A percentile compares a stretch with the other conserved stretches of the same genome.
phyloP scores from a whole-genome alignment of 2,888 invertebrate species.

The Dicranocentrus wangi region DNA sequence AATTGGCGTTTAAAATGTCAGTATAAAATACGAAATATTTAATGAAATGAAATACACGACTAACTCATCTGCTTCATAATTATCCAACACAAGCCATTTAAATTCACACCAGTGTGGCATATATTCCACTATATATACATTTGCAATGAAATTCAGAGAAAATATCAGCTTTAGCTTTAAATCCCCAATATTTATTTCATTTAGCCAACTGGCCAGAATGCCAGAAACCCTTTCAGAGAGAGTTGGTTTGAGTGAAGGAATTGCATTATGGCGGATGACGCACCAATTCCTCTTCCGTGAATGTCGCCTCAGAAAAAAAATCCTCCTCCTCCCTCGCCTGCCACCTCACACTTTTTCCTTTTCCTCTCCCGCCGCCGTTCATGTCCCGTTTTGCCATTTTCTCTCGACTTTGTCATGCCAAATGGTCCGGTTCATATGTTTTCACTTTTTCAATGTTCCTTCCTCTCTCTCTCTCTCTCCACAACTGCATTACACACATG shows the following conservation, averaged over 20 bases:
- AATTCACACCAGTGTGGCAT: no score
- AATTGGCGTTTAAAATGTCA: no score
- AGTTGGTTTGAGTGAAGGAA: constrained; percentile 14
- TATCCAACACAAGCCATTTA: no score
- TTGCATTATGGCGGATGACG: constrained; percentile 38
- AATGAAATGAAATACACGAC: no score
- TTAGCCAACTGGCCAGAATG: no score
- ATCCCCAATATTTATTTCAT: no score
- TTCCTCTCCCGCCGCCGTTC: constrained; percentile 7
- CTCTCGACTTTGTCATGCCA: constrained; percentile 52
- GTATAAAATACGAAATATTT: no score
- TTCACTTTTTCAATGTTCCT: constrained; percentile 47
- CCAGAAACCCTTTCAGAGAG: background rate
- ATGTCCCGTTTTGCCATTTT: constrained; percentile 40
- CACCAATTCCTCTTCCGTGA: constrained; percentile 30
- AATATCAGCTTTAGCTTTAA: no score
- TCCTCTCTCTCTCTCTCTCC: background rate
- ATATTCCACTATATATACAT: no score
- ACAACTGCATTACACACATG: background rate
- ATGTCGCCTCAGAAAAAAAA: constrained; percentile 1
- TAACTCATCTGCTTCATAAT: no score
- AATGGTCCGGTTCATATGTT: constrained; percentile 61
- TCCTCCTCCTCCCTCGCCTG: constrained; percentile 4
- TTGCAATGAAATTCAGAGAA: no score
- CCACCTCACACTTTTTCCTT: constrained; percentile 18